Base-by-base conservation (phyloP, 2,113 vertebrate species). In the Indri indri region DNA sequence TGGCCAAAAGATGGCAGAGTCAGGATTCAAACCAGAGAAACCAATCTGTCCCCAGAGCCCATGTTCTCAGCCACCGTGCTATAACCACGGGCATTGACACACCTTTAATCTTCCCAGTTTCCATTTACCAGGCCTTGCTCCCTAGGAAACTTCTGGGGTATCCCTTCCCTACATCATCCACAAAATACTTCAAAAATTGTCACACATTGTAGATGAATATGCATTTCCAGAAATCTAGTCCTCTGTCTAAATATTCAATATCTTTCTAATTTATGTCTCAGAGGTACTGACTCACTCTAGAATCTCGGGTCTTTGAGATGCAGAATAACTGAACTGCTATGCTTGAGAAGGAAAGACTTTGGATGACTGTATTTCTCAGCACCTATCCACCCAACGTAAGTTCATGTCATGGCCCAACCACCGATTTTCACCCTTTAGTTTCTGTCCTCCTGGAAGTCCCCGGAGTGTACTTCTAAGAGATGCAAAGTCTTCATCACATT, bases 1-100 rank as follows among this genome's bases (percentile, higher is more conserved):
- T 54, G 40, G n/a, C 12, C 42, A 86, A 79, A 82, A 71, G 37
- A 22, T 25, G 11, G 6, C 12, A 85, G 40, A 73, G n/a, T 70
- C 63, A 68, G 17, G n/a, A 88, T 32, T 83, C 23, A 40, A 87
- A 61, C 3, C 27, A 30, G 30, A 93, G 42, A 54, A 42, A 71
- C 2, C 1, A 0, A 25, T 50, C 34, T 89, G 40, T 66, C 17
- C 42, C n/a, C 25, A 34, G 18, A 94, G n/a, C 2, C 32, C 54
- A 50, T 0, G 17, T 8, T 18, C 16, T 70, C 25, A 70, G n/a
- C 2, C 50, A 54, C 27, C 1, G 0, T 23, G 17, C 10, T 45
- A 8, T 9, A 2, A 88, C 13, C 47, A 20, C 3, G 40, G 34
- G 7, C 17, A 30, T 52, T 86, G 63, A 61, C 3, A 50, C 5